Evolutionary conservation across 2,797 vertebrate genomes (phyloP), one percentile per base, ranked within the genome.

Genomic region (Leuciscus waleckii): DNA sequence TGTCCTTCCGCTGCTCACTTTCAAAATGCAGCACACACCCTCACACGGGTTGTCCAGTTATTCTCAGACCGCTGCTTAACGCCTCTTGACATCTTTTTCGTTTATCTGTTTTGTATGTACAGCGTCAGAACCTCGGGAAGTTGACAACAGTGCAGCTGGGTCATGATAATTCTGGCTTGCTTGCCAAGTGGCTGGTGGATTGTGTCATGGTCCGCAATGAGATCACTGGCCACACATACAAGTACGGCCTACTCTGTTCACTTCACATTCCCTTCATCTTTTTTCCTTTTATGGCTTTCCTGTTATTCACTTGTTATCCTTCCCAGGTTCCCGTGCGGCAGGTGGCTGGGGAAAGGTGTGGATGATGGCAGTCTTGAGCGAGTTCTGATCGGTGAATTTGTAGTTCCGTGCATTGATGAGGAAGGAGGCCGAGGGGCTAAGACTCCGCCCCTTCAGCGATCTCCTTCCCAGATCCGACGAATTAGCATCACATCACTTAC

Each of bases 151-250:
- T 97, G 91, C 98, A 99, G 94, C 94, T 99, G 87, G 98, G 98
- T 41, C 98, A 99, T 67, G 98, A 99, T 93, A 99, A 99, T 94
- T 98, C 98, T 0, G 98, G 98, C 86, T 91, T 99, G 1, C 94
- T 99, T 90, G 97, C 98, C 91, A 99, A 99, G 93, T 99, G 98
- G 97, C 94, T 99, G 82, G 97, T 99, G 90, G 98, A 99, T 93
- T 99, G 96, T 79, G 98, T 99, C 91, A 96, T 99, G 96, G 98
- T 99, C 91, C 96, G 98, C 89, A 99, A 99, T 75, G 98, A 99
- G 95, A 98, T 99, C 89, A 98, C 97, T 1, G 98, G 98, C 90
- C 98, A 99, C 89, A 98, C 96, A 0, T 99, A 99, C 94, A 99
- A 94, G 98, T 99, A 93, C 95, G 93, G 43, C 1, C 79, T 16